Evolutionary conservation across 2,888 invertebrate species (phyloP).

Genomic region (Heliothis peltigera): DNA sequence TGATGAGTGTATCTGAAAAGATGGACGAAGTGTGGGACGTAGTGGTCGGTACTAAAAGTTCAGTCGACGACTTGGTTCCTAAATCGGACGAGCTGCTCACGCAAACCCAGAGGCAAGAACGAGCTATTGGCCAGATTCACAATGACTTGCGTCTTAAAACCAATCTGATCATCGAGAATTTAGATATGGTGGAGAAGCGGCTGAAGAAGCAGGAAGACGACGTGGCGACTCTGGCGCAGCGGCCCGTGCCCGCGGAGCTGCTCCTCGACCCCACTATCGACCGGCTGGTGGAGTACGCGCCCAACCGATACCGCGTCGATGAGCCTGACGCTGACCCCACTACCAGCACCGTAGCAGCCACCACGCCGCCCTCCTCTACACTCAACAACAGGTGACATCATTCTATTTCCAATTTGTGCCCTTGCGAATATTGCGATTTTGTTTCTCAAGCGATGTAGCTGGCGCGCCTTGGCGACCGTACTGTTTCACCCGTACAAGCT

Average conservation of each 20-base stretch:
- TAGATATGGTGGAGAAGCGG: slow-evolving; percentile 95
- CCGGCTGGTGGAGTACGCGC: slow-evolving; percentile 94
- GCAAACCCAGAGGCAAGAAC: slow-evolving; percentile 95
- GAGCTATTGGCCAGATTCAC: slow-evolving; percentile 96
- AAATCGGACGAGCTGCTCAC: slow-evolving; percentile 96
- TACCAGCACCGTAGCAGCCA: slow-evolving; percentile 79
- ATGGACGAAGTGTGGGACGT: slow-evolving; percentile 98
- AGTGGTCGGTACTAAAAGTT: slow-evolving; percentile 96
- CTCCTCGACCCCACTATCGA: slow-evolving; percentile 94
- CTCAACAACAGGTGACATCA: slow-evolving; percentile 85
- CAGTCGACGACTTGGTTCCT: slow-evolving; percentile 95
- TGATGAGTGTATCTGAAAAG: slow-evolving; percentile 95
- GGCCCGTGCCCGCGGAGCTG: slow-evolving; percentile 93
- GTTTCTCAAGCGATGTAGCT: slow-evolving; percentile 38
- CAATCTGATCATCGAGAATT: slow-evolving; percentile 95
- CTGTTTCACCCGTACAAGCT: slow-evolving; percentile 33
- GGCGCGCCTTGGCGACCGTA: slow-evolving; percentile 58
- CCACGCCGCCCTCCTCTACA: slow-evolving; percentile 74
- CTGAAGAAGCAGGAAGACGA: slow-evolving; percentile 96
- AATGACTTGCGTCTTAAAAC: slow-evolving; percentile 95
- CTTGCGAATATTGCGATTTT: slow-evolving; percentile 63
- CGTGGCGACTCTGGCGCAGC: slow-evolving; percentile 93
- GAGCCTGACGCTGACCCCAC: slow-evolving; percentile 81
- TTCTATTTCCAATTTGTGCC: slow-evolving; percentile 67
- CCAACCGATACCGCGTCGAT: slow-evolving; percentile 91